Evolutionary conservation across 2,888 invertebrate species (phyloP), one percentile per base, ranked within the genome.

Genomic region (Seira sanloemensis): DNA sequence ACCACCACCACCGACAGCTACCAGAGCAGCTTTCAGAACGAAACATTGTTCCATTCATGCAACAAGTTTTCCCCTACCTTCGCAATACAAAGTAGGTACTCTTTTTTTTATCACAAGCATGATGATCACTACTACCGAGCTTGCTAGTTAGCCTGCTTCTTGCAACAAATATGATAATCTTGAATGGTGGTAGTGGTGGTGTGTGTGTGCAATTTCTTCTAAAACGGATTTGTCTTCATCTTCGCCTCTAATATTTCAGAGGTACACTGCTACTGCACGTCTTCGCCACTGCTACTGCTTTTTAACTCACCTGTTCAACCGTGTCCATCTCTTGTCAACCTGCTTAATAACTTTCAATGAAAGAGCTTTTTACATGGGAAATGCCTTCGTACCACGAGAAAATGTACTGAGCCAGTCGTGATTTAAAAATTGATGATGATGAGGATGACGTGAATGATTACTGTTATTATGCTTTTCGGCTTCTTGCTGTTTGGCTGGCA

Each of bases 251-350:
- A 9, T 66, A 21, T 21, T 19, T 66, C 58, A 58, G 58, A 18
- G 4, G 58, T 58, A 18, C 58, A 66, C 58, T 18, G 58, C 58
- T 23, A 66, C 21, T n/a, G 66, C 23, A 66, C n/a, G 58, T 58
- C 16, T 12, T 12, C 12, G 46, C 12, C 46, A 46, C 16, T 69
- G 16, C 69, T 25, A 54, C 66, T 68, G 73, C 78, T 67, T 69
- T 69, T 84, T 84, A 78, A 69, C 62, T 84, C 84, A 75, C 71
- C 84, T 84, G 75, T 76, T 84, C 71, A 84, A 74, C 78, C 84
- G 79, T 79, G 78, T 78, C 84, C 68, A 73, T 25, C n/a, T 37
- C 37, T 37, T 37, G 37, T 37, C 37, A 37, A 37, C 37, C 37
- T 37, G 5, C 37, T 37, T 37, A 37, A 37, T 37, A 37, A 37